These are phyloP conservation scores for Nycticryphes semicollaris DNA, from an alignment of 2,113 vertebrate genomes.

Conservation along the genomic window DNA sequence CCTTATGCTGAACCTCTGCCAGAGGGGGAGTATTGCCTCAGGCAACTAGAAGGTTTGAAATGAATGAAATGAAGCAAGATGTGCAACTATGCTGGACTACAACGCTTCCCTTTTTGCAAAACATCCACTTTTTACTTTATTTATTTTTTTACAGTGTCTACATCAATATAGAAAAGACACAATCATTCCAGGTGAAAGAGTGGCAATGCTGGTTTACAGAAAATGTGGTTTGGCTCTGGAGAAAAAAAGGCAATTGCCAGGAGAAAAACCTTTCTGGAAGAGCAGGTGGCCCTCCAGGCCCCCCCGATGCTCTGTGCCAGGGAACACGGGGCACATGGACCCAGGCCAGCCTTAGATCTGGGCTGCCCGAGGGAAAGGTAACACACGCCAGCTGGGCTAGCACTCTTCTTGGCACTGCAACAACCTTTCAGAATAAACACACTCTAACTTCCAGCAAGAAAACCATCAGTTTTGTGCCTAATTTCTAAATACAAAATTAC, in stretches of 20 bases:
- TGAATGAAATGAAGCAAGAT: background rate
- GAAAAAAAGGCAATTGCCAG: background rate
- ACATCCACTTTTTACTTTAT: fast-evolving
- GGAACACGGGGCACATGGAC: background rate
- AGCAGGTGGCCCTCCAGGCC: background rate
- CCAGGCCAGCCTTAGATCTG: background rate
- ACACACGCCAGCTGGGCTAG: background rate
- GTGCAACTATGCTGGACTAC: background rate
- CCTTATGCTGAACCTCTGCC: background rate
- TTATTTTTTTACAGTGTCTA: no score
- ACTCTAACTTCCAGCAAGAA: background rate
- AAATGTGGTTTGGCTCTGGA: background rate
- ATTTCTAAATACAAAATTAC: background rate
- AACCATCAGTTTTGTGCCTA: background rate
- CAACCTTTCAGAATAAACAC: background rate
- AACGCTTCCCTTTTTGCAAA: background rate
- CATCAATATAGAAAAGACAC: background rate
- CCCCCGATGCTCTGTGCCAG: fast-evolving
- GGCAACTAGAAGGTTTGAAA: background rate
- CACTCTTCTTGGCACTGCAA: background rate
- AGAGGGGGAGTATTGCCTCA: background rate
- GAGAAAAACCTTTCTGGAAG: background rate
- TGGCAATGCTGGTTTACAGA: background rate
- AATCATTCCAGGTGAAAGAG: background rate
- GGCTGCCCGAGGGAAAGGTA: background rate